Percentiles rank a stretch among this genome's conserved stretches.
These are phyloP conservation scores for Tachina fera DNA, from an alignment of 2,888 invertebrate genomes.

Conservation along the genomic window DNA sequence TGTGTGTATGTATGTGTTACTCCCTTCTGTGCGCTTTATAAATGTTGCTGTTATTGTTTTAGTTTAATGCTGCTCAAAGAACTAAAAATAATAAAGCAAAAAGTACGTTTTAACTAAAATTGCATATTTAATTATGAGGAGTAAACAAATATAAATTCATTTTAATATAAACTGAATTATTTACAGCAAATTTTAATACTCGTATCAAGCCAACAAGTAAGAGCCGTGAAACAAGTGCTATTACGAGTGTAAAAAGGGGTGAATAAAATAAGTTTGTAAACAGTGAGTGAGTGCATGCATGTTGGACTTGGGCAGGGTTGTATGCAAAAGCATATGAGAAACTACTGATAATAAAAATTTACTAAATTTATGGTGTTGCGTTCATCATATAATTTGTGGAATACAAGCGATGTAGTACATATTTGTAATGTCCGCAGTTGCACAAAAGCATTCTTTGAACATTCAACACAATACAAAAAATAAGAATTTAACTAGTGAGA, in stretches of 20 bases:
- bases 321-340: background rate
- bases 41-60: conserved; percentile 9
- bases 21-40: background rate
- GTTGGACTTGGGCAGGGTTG: background rate
- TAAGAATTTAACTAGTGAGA: no score
- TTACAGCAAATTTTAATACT: background rate
- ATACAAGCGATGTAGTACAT: no score
- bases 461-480: no score
- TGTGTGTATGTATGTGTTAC: background rate
- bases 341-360: no score
- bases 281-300: background rate
- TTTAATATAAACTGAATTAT: conserved; percentile 18
- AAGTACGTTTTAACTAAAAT: background rate
- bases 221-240: background rate
- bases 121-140: conserved; percentile 28
- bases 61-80: conserved; percentile 23
- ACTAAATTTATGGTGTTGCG: no score
- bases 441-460: no score
- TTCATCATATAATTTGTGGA: no score
- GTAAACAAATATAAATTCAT: conserved; percentile 19
- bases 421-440: no score
- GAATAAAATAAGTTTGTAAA: background rate
- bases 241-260: background rate
- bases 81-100: conserved; percentile 27
- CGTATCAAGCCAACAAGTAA: background rate